These are phyloP conservation scores for Rhagophthalmus giganteus DNA, from an alignment of 2,888 invertebrate species.

Conservation along the genomic window DNA sequence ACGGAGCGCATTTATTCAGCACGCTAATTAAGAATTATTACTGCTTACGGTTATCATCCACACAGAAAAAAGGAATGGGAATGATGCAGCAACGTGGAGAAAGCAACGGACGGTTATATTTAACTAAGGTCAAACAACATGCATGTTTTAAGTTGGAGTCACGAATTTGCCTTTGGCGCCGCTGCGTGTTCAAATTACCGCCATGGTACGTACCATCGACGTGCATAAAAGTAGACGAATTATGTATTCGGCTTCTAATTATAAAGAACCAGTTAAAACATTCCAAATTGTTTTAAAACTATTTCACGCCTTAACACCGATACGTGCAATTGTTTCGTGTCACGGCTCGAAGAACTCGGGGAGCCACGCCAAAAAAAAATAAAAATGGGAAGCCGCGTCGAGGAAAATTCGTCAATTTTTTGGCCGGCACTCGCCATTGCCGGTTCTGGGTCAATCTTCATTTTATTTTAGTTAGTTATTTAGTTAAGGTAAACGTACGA, in stretches of 20 bases:
- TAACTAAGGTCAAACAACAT: slow-evolving; percentile 25
- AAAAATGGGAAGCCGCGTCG: no score
- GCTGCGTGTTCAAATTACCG: slow-evolving; percentile 20
- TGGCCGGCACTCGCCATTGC: no score
- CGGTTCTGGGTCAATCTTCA: no score
- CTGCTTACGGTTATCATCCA: slow-evolving; percentile 13
- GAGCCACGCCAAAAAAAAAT: no score
- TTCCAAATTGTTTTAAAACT: not conserved
- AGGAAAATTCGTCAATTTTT: no score
- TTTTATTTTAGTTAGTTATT: no score
- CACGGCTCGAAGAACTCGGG: no score
- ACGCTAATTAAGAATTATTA: slow-evolving; percentile 12
- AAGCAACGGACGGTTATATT: slow-evolving; percentile 27
- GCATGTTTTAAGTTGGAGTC: slow-evolving; percentile 21
- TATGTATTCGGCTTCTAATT: slow-evolving; percentile 9
- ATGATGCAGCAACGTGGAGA: slow-evolving; percentile 24
- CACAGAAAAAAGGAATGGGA: slow-evolving; percentile 17
- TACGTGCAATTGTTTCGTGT: no score
- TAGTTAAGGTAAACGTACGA: no score
- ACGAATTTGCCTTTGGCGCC: slow-evolving; percentile 31
- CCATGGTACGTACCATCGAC: slow-evolving; percentile 9
- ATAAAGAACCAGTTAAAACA: not conserved
- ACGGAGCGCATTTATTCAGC: not conserved
- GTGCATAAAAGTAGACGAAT: slow-evolving; percentile 17
- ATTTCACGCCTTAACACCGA: not conserved